These are phyloP conservation scores for Bostrychus sinensis DNA, from an alignment of 2,113 vertebrate species.

Conservation along the genomic window DNA sequence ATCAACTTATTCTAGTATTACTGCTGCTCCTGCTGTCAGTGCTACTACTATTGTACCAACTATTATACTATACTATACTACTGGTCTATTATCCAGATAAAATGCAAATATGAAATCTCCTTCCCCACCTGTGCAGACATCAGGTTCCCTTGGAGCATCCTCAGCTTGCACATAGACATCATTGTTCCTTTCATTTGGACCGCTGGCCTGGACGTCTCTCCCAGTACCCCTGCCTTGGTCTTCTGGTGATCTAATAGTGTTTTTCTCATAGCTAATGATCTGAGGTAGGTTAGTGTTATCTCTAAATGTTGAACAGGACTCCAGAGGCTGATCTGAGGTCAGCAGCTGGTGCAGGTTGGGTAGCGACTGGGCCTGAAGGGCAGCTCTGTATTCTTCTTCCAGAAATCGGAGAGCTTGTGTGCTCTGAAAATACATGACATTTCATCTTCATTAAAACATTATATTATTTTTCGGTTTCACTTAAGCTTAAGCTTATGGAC, in stretches of 20 bases:
- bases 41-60: no score
- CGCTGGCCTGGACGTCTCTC: background rate
- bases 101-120: background rate
- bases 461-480: no score
- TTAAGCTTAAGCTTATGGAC: no score
- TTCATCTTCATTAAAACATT: background rate
- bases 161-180: slow-evolving; percentile 18
- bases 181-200: background rate
- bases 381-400: slow-evolving; percentile 36
- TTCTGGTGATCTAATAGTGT: background rate
- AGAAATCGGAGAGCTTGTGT: slow-evolving; percentile 31
- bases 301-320: background rate
- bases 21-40: no score
- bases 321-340: slow-evolving; percentile 22
- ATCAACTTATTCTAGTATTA: no score
- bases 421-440: slow-evolving; percentile 43
- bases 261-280: slow-evolving; percentile 17
- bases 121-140: slow-evolving; percentile 66
- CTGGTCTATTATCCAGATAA: no score
- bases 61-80: no score
- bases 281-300: slow-evolving; percentile 3
- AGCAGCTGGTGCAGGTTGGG: slow-evolving; percentile 52
- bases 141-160: slow-evolving; percentile 33
- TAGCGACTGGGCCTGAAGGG: slow-evolving; percentile 32
- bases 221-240: slow-evolving; percentile 1